Base-by-base conservation (phyloP, 2,797 vertebrate species). In the Chelonia mydas region DNA sequence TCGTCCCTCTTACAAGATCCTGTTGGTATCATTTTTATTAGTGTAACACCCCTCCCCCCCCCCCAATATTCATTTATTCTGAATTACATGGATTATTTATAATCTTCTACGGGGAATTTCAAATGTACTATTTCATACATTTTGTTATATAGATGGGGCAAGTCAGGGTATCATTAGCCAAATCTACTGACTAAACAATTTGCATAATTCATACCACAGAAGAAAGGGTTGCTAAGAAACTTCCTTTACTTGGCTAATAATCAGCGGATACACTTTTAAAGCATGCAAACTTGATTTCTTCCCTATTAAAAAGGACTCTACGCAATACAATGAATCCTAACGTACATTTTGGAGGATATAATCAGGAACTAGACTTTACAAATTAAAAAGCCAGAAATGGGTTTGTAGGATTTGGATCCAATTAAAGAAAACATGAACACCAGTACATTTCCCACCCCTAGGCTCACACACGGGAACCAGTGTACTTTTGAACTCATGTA, bases 91-190 rank as follows among this genome's bases (percentile, higher is more conserved):
- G 84, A 51, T 79, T 88, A 57, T 76, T 92, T 68, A 45, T 25
- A 19, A 74, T 87, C 33, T 23, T 80, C 28, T 77, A 55, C 7
- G 54, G 17, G 7, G 17, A 93, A 93, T 37, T 94, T 93, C 81
- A 94, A 41, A 51, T 92, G 83, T 92, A 51, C 61, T 83, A 11
- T 68, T 87, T 77, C 59, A 10, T 45, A 89, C 81, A 50, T 57
- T 96, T 92, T 86, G 15, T 81, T 90, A 47, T 41, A 74, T 6
- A 76, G 25, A 27, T 55, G 37, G 83, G 83, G 57, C 41, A 86
- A 87, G 28, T 83, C 57, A 74, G 15, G 57, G 83, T 89, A 33
- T 74, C 47, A 49, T 54, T 80, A 12, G 74, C 12, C 74, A 47
- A 47, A 77, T 47, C 45, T 47, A 77, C 28, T 47, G 47, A 77